Percentiles rank a stretch among this genome's conserved stretches.
Evolutionary conservation across 2,888 invertebrate species (phyloP).

Genomic region (Amphipyra tragopoginis): DNA sequence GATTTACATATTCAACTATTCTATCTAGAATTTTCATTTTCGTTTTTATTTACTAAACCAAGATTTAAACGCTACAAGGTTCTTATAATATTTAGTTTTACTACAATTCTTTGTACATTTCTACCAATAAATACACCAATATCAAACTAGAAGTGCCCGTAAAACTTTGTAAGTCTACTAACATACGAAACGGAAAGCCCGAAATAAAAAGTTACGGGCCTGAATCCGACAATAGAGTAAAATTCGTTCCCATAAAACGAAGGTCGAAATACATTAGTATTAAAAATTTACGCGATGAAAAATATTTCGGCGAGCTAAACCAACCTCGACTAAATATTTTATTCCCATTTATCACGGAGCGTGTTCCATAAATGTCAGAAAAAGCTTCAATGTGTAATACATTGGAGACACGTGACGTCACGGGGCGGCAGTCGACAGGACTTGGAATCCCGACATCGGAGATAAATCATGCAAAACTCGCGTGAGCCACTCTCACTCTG

Average conservation of each 20-base stretch:
- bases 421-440: conserved; percentile 36
- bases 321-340: conserved; percentile 52
- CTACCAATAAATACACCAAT: conserved; percentile 9
- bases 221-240: conserved; percentile 36
- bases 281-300: conserved; percentile 52
- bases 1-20: conserved; percentile 4
- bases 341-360: conserved; percentile 54
- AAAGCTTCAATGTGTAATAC: conserved; percentile 55
- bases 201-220: conserved; percentile 47
- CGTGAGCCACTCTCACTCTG: conserved; percentile 38
- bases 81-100: conserved; percentile 8
- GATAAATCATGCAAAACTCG: conserved; percentile 55
- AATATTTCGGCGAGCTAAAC: conserved; percentile 45
- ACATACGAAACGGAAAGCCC: conserved; percentile 23
- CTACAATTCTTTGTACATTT: conserved; percentile 15
- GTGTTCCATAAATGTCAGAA: conserved; percentile 57
- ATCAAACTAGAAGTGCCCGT: conserved; percentile 32
- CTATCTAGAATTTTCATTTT: conserved; percentile 3
- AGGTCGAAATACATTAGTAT: conserved; percentile 47
- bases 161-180: conserved; percentile 36
- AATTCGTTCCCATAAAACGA: conserved; percentile 45
- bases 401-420: conserved; percentile 55
- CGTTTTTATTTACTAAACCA: conserved; percentile 17
- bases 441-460: conserved; percentile 35
- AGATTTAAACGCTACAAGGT: conserved; percentile 2